A percentile compares a stretch with the other conserved stretches of the same genome.
Evolutionary conservation across 2,888 invertebrate genomes (phyloP).

Genomic region (Tachina fera): DNA sequence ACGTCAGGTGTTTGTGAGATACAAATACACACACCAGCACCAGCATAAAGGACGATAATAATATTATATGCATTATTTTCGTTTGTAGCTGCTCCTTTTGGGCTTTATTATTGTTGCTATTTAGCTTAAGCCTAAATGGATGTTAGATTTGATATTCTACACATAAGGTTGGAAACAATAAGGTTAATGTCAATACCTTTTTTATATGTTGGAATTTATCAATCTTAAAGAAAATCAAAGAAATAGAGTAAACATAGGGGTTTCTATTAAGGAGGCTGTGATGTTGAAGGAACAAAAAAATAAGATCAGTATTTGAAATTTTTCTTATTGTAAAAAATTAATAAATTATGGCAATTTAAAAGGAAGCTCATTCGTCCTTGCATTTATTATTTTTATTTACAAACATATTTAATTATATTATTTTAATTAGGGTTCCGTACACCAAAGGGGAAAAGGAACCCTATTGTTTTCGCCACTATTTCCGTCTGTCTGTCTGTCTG

Average conservation of each 20-base stretch:
- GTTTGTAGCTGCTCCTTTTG: background rate
- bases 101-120: background rate
- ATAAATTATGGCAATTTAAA: too few species aligned
- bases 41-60: constrained; percentile 10
- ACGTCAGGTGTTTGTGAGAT: constrained; percentile 13
- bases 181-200: constrained; percentile 5
- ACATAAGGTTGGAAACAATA: background rate
- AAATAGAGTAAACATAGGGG: background rate
- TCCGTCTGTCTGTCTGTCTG: too few species aligned
- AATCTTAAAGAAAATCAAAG: background rate
- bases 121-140: background rate
- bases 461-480: too few species aligned
- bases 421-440: too few species aligned
- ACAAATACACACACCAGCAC: constrained; percentile 1
- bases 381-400: too few species aligned
- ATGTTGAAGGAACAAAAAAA: background rate
- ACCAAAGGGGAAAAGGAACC: too few species aligned
- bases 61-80: background rate
- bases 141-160: constrained; percentile 1
- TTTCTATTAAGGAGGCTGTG: background rate
- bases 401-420: too few species aligned
- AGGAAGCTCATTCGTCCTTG: too few species aligned
- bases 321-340: too few species aligned
- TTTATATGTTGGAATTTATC: constrained; percentile 3
- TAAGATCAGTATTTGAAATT: too few species aligned